Evolutionary conservation across 2,888 invertebrate genomes (phyloP).

Genomic region (Brachyptera putata): DNA sequence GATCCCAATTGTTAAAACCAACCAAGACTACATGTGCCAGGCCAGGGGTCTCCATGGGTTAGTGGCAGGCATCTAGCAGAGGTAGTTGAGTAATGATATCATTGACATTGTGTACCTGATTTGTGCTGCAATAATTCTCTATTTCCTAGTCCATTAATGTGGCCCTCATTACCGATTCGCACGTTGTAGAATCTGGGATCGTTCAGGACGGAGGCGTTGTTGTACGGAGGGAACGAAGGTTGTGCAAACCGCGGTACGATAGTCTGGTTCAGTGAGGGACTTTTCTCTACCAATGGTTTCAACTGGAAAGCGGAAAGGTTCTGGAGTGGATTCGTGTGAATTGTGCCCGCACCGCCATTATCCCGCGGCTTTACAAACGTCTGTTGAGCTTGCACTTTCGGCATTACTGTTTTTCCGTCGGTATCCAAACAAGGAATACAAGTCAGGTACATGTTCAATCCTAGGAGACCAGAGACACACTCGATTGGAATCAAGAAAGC

Average conservation of each 20-base stretch:
- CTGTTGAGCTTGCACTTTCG: conserved; percentile 35
- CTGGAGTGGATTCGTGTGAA: conserved; percentile 24
- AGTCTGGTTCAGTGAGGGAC: conserved; percentile 35
- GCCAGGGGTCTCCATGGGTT: conserved; percentile 3
- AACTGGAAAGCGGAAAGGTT: conserved; percentile 15
- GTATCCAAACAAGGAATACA: conserved; percentile 39
- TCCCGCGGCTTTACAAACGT: conserved; percentile 33
- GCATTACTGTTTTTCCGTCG: conserved; percentile 34
- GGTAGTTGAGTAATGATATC: conserved; percentile 3
- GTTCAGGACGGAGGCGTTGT: conserved; percentile 18
- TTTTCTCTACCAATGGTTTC: conserved; percentile 28
- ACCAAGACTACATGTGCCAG: background rate
- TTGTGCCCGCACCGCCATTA: conserved; percentile 22
- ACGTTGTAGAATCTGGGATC: conserved; percentile 21
- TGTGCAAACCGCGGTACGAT: conserved; percentile 36
- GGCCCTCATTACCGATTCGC: conserved; percentile 31
- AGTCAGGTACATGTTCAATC: conserved; percentile 39
- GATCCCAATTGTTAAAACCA: conserved; percentile 12
- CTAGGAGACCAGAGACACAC: conserved; percentile 35
- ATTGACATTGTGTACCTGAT: conserved; percentile 29
- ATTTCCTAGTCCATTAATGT: conserved; percentile 29
- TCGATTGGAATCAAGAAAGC: conserved; percentile 5
- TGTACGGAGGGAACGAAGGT: conserved; percentile 31
- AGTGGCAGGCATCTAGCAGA: conserved; percentile 24
- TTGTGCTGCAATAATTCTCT: conserved; percentile 30